A percentile compares a stretch with the other conserved stretches of the same genome.
Conservation (phyloP, 2,888 invertebrate species). For the Dicyrtomina minuta region DNA sequence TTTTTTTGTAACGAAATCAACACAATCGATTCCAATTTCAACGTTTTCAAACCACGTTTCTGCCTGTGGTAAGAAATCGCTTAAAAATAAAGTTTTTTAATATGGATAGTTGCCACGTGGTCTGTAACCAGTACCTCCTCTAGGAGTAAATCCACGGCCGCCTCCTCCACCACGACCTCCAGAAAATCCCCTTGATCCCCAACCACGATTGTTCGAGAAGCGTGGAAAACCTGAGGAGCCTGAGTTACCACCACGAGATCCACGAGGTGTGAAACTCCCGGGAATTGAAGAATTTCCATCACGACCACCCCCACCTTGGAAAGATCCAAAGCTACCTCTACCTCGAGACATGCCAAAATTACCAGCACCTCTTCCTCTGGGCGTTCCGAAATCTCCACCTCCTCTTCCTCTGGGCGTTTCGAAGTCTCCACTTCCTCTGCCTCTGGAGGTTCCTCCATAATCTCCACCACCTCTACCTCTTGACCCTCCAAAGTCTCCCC, state of each 20-base stretch:
- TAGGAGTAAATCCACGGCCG: conserved; percentile 54
- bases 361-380: conserved; percentile 47
- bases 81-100: conserved; percentile 6
- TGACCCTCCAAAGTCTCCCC: conserved; percentile 8
- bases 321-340: conserved; percentile 53
- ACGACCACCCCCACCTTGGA: conserved; percentile 54
- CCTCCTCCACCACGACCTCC: background rate
- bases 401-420: too few relatives aligned
- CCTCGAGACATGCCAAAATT: conserved; percentile 49
- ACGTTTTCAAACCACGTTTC: too few relatives aligned
- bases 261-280: background rate
- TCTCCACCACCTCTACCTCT: conserved; percentile 36
- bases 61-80: too few relatives aligned
- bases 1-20: too few relatives aligned
- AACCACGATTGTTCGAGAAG: conserved; percentile 8
- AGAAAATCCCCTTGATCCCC: conserved; percentile 9
- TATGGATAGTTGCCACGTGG: conserved; percentile 37
- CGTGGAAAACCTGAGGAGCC: background rate
- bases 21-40: too few relatives aligned
- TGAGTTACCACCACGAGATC: background rate
- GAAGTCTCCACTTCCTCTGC: conserved; percentile 45
- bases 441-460: conserved; percentile 35
- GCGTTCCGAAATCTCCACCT: conserved; percentile 47
- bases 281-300: background rate
- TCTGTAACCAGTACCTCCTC: conserved; percentile 54